Conservation (phyloP, 1,140 invertebrate species). For the Drosophila melanogaster region Release_6_plus_ISO1_MT NC_004354.4:7606501-7607000, state of each 20-base stretch:
- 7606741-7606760: too few relatives aligned
- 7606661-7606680: too few relatives aligned
- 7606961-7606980: too few relatives aligned
- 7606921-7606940: background rate
- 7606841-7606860: too few relatives aligned
- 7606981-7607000: background rate
- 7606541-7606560: slow-evolving; percentile 24
- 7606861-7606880: background rate
- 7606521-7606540: slow-evolving; percentile 4
- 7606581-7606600: slow-evolving; percentile 31
- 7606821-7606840: too few relatives aligned
- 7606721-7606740: too few relatives aligned
- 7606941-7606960: background rate
- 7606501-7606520: slow-evolving; percentile 47
- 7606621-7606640: background rate
- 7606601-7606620: slow-evolving; percentile 46
- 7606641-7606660: background rate
- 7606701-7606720: too few relatives aligned
- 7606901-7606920: background rate
- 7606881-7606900: background rate
- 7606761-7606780: too few relatives aligned
- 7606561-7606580: slow-evolving; percentile 12
- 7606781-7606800: too few relatives aligned
- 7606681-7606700: too few relatives aligned
- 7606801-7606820: too few relatives aligned